These are phyloP conservation scores for Calypte anna DNA, from an alignment of 2,113 vertebrate genomes.

Conservation along the genomic window DNA sequence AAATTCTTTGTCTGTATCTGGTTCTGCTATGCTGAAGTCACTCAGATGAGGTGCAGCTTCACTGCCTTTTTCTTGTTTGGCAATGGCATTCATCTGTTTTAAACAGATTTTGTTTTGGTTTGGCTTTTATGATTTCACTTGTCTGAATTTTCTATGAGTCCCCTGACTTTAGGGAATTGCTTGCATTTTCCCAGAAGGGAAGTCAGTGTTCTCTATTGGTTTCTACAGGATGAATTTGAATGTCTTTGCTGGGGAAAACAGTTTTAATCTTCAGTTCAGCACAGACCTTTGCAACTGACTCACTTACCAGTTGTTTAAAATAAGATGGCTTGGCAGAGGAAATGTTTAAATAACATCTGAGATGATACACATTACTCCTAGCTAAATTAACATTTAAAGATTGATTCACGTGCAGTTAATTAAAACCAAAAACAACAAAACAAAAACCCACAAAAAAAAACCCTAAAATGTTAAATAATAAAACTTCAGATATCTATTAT, in stretches of 20 bases:
- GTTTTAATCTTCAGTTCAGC: constrained; percentile 45
- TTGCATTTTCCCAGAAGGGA: constrained; percentile 19
- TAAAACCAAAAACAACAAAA: neutral
- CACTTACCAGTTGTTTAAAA: constrained; percentile 52
- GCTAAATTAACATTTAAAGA: constrained; percentile 42
- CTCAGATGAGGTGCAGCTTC: neutral
- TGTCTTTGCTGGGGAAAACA: constrained; percentile 30
- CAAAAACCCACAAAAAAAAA: neutral
- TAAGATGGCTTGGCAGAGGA: constrained; percentile 17
- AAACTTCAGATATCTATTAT: neutral
- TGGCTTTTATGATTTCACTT: constrained; percentile 19
- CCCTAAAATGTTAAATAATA: neutral
- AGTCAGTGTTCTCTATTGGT: neutral
- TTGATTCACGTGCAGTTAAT: constrained; percentile 34
- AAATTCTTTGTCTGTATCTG: neutral
- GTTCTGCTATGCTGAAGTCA: neutral
- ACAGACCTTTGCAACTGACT: constrained; percentile 36
- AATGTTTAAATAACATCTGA: constrained; percentile 62
- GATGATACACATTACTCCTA: constrained; percentile 52
- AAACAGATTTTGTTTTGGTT: neutral
- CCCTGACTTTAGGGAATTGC: neutral
- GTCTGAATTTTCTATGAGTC: neutral
- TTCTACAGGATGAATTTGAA: constrained; percentile 40
- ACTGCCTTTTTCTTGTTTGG: neutral
- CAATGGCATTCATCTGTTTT: neutral